Conservation (phyloP, 1,140 invertebrate species). For the Carcinoscorpius rotundicauda region DNA sequence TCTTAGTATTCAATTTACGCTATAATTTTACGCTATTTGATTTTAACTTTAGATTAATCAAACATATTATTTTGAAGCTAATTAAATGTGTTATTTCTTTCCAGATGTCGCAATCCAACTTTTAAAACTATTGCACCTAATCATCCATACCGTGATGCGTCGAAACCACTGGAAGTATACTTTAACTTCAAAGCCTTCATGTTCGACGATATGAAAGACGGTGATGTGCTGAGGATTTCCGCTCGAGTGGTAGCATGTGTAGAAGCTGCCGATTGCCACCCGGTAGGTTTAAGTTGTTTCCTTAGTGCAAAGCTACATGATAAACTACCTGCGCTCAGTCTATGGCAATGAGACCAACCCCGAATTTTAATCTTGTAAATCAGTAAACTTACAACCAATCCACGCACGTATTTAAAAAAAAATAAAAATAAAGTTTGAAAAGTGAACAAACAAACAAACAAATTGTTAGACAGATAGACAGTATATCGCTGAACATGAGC, state of each 20-base stretch:
- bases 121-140: conserved; percentile 38
- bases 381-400: too few species aligned
- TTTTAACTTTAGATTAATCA: not conserved
- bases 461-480: too few species aligned
- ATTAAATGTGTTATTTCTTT: not conserved
- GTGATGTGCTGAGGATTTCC: conserved; percentile 46
- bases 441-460: too few species aligned
- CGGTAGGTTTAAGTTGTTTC: conserved; percentile 17
- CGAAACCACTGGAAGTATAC: conserved; percentile 35
- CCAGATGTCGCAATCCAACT: conserved; percentile 44
- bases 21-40: too few species aligned
- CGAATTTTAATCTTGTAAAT: too few species aligned
- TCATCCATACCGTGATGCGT: conserved; percentile 36
- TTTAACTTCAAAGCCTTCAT: conserved; percentile 49
- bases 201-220: conserved; percentile 51
- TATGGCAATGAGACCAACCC: too few species aligned
- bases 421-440: too few species aligned
- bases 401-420: too few species aligned
- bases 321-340: too few species aligned
- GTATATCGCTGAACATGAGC: too few species aligned
- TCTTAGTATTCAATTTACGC: too few species aligned
- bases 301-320: too few species aligned
- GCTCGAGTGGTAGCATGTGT: conserved; percentile 47
- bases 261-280: conserved; percentile 42
- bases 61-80: not conserved